Percentiles rank a stretch among this genome's conserved stretches.
Conservation (phyloP, 1,140 invertebrate species). For the Saccostrea cuccullata region DNA sequence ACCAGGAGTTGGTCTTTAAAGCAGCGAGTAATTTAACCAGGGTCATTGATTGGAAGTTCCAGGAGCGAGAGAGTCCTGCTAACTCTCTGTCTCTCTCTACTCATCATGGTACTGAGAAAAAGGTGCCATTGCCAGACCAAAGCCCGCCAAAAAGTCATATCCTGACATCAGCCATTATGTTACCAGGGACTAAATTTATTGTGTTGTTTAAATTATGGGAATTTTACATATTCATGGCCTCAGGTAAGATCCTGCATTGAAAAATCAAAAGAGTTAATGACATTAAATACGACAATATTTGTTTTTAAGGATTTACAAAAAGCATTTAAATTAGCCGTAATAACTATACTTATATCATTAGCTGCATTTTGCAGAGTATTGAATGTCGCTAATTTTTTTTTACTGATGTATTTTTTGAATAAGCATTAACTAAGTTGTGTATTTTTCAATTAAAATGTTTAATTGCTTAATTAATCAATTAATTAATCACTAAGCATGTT, state of each 20-base stretch:
- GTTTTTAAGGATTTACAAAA: no score
- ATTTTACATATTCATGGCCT: neutral
- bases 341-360: no score
- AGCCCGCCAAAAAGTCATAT: neutral
- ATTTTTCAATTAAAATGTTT: no score
- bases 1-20: neutral
- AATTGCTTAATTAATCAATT: no score
- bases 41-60: constrained; percentile 17
- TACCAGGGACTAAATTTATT: neutral
- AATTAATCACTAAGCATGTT: no score
- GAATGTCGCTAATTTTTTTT: no score
- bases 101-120: neutral
- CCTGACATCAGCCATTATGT: neutral
- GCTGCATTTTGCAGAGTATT: no score
- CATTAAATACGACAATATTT: no score
- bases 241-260: neutral
- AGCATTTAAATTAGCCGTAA: no score
- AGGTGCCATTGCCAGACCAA: neutral
- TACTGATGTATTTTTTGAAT: no score
- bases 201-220: neutral
- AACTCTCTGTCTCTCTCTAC: neutral
- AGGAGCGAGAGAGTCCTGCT: neutral
- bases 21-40: neutral
- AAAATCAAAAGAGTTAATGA: no score
- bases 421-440: no score